Percentiles rank a stretch among this genome's conserved stretches.
Evolutionary conservation across 64 coral and sea anemone species (phyloP).

Genomic region (Montipora sp.): DNA sequence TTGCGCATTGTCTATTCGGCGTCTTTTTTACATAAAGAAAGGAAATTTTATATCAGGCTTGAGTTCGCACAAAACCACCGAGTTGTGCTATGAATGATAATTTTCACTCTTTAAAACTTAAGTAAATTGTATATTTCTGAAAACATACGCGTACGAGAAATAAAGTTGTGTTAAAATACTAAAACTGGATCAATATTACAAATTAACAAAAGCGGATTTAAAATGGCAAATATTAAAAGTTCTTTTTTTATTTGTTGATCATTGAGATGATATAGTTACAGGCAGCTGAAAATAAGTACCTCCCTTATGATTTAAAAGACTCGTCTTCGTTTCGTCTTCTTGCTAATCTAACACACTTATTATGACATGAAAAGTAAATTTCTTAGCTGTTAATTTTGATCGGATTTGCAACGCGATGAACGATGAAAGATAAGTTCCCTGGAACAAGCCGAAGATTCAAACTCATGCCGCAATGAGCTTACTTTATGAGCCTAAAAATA

Average conservation of each 20-base stretch:
- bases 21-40: neutral
- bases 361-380: neutral
- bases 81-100: too few species aligned
- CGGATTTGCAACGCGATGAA: neutral
- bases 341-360: neutral
- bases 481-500: too few species aligned
- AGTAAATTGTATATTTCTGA: constrained; percentile 4
- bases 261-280: neutral
- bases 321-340: neutral
- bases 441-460: neutral
- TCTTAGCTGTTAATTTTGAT: neutral
- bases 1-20: neutral
- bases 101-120: neutral
- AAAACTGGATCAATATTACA: neutral
- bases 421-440: neutral
- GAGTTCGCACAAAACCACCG: too few species aligned
- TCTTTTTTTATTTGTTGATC: neutral
- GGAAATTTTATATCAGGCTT: too few species aligned
- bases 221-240: neutral
- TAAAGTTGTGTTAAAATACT: neutral
- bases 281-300: neutral
- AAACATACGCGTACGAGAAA: neutral
- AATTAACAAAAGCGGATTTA: neutral
- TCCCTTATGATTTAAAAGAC: neutral
- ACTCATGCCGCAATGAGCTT: too few species aligned